phyloP scores from a whole-genome alignment of 2,888 invertebrate species.

The Ennomos fuscantarius region DNA sequence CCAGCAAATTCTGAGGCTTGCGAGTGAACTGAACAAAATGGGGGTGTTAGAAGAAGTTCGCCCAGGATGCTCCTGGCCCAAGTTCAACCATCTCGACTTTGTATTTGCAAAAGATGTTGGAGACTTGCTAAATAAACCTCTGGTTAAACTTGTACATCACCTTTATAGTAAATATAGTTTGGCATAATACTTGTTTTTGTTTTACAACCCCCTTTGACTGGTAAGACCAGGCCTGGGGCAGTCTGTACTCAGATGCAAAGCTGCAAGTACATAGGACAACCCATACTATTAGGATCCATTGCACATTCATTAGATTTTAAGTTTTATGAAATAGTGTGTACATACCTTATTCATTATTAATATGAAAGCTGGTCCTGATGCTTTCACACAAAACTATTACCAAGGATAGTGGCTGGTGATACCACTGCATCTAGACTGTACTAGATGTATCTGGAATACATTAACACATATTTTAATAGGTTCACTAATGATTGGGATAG shows the following conservation, averaged over 20 bases:
- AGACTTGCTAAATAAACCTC: conserved; percentile 62
- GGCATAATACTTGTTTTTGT: conserved; percentile 38
- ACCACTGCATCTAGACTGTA: conserved; percentile 10
- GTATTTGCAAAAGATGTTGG: conserved; percentile 74
- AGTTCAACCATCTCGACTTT: conserved; percentile 80
- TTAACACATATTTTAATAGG: too few relatives aligned
- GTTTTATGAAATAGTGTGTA: not conserved
- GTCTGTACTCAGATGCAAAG: not conserved
- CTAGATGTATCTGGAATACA: conserved; percentile 11
- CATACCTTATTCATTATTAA: conserved; percentile 29
- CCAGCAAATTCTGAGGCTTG: conserved; percentile 72
- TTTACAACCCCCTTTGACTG: not conserved
- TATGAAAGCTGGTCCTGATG: conserved; percentile 17
- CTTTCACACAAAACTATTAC: conserved; percentile 13
- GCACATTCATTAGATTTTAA: not conserved
- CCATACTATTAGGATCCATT: not conserved
- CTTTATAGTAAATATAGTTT: conserved; percentile 67
- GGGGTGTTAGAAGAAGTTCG: conserved; percentile 62
- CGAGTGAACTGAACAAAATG: conserved; percentile 54
- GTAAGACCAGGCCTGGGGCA: too few relatives aligned
- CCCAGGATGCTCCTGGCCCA: conserved; percentile 68
- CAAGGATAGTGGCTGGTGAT: not conserved
- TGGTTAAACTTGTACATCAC: conserved; percentile 57
- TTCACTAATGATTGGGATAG: too few relatives aligned
- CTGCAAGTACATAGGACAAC: not conserved